Conservation (phyloP, 2,888 invertebrate species). For the Pomacea canaliculata region DNA sequence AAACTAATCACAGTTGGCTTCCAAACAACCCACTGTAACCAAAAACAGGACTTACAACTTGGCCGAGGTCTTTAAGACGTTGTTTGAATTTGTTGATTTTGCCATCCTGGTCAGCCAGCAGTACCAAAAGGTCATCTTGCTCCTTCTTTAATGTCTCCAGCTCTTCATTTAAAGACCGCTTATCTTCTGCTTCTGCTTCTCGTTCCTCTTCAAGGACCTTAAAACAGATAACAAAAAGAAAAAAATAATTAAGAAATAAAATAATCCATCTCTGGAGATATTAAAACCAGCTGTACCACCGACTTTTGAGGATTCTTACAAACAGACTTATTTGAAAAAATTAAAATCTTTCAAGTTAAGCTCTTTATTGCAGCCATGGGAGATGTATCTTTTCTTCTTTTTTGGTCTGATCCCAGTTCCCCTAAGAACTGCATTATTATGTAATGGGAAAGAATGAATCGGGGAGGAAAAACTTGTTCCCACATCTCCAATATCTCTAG, state of each 20-base stretch:
- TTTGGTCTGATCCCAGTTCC: too few relatives aligned
- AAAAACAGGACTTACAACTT: conserved; percentile 54
- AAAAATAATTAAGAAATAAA: background rate
- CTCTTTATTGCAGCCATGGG: too few relatives aligned
- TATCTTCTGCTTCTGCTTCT: conserved; percentile 39
- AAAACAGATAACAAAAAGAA: conserved; percentile 12
- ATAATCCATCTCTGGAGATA: background rate
- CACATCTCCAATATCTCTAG: too few relatives aligned
- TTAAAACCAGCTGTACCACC: background rate
- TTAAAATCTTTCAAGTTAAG: background rate
- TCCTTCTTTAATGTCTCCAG: conserved; percentile 79
- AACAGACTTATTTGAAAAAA: background rate
- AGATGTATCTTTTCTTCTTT: too few relatives aligned
- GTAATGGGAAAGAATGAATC: too few relatives aligned
- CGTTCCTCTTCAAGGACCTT: conserved; percentile 63
- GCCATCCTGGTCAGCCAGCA: conserved; percentile 89
- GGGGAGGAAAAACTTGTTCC: too few relatives aligned
- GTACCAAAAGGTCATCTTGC: conserved; percentile 91
- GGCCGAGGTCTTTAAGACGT: conserved; percentile 68
- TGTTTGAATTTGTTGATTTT: conserved; percentile 79
- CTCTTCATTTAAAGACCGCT: conserved; percentile 48
- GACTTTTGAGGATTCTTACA: background rate
- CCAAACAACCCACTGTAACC: too few relatives aligned
- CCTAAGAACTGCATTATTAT: too few relatives aligned
- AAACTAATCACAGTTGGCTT: too few relatives aligned